These are phyloP conservation scores for Sakesphorus luctuosus DNA, from an alignment of 2,113 vertebrate species.

Conservation along the genomic window DNA sequence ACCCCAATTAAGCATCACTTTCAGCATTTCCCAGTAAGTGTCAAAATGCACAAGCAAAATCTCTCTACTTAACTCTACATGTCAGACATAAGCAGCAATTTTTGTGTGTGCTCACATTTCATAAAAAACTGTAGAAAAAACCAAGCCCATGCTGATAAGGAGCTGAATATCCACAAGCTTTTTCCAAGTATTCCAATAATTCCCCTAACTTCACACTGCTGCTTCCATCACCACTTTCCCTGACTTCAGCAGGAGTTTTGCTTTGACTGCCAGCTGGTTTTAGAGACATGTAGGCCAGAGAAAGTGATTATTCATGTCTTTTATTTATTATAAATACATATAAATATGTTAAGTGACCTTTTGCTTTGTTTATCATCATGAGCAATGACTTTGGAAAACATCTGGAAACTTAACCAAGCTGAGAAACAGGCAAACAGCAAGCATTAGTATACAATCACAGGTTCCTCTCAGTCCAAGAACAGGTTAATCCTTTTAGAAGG, in stretches of 20 bases:
- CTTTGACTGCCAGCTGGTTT: slow-evolving; percentile 23
- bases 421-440: slow-evolving; percentile 57
- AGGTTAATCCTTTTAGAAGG: neutral
- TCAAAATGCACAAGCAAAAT: neutral
- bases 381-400: slow-evolving; percentile 7
- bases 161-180: neutral
- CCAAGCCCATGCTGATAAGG: neutral
- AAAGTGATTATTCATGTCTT: slow-evolving; percentile 78
- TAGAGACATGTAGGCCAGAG: slow-evolving; percentile 68
- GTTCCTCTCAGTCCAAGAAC: slow-evolving; percentile 19
- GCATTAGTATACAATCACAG: slow-evolving; percentile 60
- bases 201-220: neutral
- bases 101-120: neutral
- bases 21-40: neutral
- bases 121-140: neutral
- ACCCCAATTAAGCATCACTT: neutral
- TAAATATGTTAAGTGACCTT: slow-evolving; percentile 80
- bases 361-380: slow-evolving; percentile 10
- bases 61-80: neutral
- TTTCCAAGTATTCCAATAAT: neutral
- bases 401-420: neutral
- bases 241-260: neutral
- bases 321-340: slow-evolving; percentile 93
- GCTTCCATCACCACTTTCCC: neutral
- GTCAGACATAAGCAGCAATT: neutral